A percentile compares a stretch with the other conserved stretches of the same genome.
Conservation (phyloP, 2,113 vertebrate species). For the Hippocampus mohnikei region DNA sequence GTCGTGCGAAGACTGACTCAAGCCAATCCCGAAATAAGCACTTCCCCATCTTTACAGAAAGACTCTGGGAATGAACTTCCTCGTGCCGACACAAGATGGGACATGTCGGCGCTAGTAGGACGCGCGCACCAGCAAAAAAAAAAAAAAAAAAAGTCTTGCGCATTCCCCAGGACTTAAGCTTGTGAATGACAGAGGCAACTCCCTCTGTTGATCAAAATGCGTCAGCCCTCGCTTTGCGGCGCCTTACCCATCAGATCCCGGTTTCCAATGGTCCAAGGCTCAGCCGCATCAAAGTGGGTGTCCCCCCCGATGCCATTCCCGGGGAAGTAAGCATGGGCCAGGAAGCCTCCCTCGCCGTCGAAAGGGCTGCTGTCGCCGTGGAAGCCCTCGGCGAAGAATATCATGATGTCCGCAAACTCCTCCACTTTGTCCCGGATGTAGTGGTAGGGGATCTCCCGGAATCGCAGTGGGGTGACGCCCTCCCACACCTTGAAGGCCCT, state of each 20-base stretch:
- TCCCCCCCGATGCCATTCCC: conserved; percentile 85
- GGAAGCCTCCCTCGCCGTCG: conserved; percentile 87
- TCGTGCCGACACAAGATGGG: not conserved
- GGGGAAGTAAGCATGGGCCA: conserved; percentile 91
- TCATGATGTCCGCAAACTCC: conserved; percentile 87
- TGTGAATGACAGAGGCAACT: not conserved
- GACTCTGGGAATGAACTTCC: not conserved
- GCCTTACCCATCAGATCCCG: conserved; percentile 78
- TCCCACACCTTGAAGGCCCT: conserved; percentile 86
- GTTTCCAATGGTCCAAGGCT: conserved; percentile 86
- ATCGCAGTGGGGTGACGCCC: conserved; percentile 77
- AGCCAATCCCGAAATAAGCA: conserved; percentile 25
- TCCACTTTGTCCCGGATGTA: conserved; percentile 79
- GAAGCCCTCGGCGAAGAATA: conserved; percentile 89
- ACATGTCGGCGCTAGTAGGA: conserved; percentile 24
- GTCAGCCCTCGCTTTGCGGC: not conserved
- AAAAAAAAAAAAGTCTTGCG: too few species aligned
- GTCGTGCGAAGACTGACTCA: conserved; percentile 24
- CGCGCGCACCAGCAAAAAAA: conserved; percentile 8
- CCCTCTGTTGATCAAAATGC: not conserved
- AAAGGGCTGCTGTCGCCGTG: conserved; percentile 89
- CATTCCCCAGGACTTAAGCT: not conserved
- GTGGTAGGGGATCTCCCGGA: conserved; percentile 83
- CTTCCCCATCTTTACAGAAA: conserved; percentile 12
- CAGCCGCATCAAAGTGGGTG: conserved; percentile 87